phyloP scores from a whole-genome alignment of 2,797 vertebrate genomes.

The Coracias cyanogaster region DNA sequence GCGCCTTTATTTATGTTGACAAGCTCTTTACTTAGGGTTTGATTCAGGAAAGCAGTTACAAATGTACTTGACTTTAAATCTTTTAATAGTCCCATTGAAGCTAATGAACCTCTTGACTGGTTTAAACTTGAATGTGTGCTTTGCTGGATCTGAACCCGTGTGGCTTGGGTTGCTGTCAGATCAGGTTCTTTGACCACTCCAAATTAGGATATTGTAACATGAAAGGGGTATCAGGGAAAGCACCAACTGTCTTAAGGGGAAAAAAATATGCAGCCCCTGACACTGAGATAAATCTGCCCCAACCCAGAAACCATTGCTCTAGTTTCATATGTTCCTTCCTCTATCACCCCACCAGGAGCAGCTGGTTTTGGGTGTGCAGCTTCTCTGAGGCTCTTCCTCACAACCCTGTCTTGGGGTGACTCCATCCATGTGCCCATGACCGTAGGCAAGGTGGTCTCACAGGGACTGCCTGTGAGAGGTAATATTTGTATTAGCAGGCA shows the following conservation, averaged over 20 bases:
- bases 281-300: neutral
- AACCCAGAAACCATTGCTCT: neutral
- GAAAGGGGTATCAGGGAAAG: neutral
- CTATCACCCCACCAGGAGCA: accelerated
- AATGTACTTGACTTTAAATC: conserved; percentile 26
- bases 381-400: neutral
- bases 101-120: neutral
- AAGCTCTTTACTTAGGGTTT: conserved; percentile 29
- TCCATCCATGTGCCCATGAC: accelerated
- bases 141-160: neutral
- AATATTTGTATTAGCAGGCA: neutral
- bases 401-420: neutral
- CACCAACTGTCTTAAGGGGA: neutral
- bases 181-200: neutral
- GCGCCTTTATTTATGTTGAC: conserved; percentile 41
- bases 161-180: accelerated
- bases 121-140: neutral
- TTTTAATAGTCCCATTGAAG: conserved; percentile 6
- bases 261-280: neutral
- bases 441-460: neutral
- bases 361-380: neutral
- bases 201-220: neutral
- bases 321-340: neutral
- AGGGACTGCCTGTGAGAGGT: neutral
- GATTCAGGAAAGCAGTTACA: neutral